Percentiles rank a stretch among this genome's conserved stretches.
Conservation (phyloP, 2,888 invertebrate species). For the Nycteola revayana region DNA sequence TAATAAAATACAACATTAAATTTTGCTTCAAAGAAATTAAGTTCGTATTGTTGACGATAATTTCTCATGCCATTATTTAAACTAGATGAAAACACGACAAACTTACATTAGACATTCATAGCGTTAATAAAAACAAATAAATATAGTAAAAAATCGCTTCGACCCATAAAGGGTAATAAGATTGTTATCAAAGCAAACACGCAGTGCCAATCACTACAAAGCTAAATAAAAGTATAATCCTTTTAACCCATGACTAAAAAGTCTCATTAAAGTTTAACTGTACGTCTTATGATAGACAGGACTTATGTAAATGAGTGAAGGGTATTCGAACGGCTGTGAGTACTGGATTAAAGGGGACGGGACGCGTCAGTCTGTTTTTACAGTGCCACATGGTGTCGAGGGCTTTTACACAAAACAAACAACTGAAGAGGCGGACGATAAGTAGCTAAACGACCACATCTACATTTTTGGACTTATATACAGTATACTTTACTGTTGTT, state of each 20-base stretch:
- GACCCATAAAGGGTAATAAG: not conserved
- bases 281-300: conserved; percentile 71
- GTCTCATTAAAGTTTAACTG: conserved; percentile 67
- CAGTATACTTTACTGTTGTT: conserved; percentile 10
- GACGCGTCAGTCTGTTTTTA: conserved; percentile 63
- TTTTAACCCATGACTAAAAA: conserved; percentile 58
- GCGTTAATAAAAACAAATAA: conserved; percentile 1
- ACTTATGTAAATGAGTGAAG: conserved; percentile 76
- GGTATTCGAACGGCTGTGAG: conserved; percentile 52
- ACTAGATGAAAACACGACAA: conserved; percentile 1
- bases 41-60: conserved; percentile 2
- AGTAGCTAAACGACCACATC: conserved; percentile 39
- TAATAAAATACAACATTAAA: too few relatives aligned
- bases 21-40: not conserved
- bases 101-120: not conserved
- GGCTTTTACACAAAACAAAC: conserved; percentile 54
- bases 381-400: conserved; percentile 67
- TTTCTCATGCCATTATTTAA: conserved; percentile 5
- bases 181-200: conserved; percentile 23
- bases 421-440: conserved; percentile 37
- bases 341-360: conserved; percentile 64
- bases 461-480: conserved; percentile 27
- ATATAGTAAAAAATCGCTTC: not conserved
- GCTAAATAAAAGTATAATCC: conserved; percentile 37
- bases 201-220: conserved; percentile 42